Percentiles rank a stretch among this genome's conserved stretches.
phyloP scores from a whole-genome alignment of 2,888 invertebrate species.

The Sepiola atlantica region DNA sequence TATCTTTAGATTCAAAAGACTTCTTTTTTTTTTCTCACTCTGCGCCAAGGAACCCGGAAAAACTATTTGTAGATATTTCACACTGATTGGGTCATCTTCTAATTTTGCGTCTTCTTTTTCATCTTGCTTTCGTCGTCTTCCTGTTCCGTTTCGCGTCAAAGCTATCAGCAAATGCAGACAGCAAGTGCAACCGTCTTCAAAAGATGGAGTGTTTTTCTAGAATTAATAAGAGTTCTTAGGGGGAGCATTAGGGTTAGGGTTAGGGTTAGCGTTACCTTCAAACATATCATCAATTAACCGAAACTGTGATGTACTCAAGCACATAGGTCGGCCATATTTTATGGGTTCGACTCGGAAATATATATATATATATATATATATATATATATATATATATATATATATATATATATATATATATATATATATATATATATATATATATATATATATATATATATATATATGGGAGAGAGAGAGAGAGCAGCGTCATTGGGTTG shows the following conservation, averaged over 20 bases:
- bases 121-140: background rate
- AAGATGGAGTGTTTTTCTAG: background rate
- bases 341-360: conserved; percentile 15
- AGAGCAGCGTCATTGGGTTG: background rate
- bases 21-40: background rate
- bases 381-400: too few species aligned
- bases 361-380: too few species aligned
- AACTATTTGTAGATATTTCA: background rate
- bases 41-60: background rate
- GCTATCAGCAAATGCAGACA: conserved; percentile 7
- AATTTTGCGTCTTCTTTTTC: too few species aligned
- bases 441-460: too few species aligned
- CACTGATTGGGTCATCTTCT: background rate
- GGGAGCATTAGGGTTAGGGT: too few species aligned
- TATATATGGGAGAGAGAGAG: too few species aligned
- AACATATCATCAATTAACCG: background rate
- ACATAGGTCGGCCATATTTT: conserved; percentile 32
- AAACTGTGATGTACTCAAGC: conserved; percentile 16
- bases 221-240: background rate
- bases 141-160: background rate
- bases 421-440: too few species aligned
- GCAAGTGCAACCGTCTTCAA: conserved; percentile 21
- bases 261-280: background rate
- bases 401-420: too few species aligned
- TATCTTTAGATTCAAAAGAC: too few species aligned